Percentiles rank a stretch among this genome's conserved stretches.
phyloP scores from a whole-genome alignment of 2,797 vertebrate genomes.

The Poeciliopsis paucimaculata region DNA sequence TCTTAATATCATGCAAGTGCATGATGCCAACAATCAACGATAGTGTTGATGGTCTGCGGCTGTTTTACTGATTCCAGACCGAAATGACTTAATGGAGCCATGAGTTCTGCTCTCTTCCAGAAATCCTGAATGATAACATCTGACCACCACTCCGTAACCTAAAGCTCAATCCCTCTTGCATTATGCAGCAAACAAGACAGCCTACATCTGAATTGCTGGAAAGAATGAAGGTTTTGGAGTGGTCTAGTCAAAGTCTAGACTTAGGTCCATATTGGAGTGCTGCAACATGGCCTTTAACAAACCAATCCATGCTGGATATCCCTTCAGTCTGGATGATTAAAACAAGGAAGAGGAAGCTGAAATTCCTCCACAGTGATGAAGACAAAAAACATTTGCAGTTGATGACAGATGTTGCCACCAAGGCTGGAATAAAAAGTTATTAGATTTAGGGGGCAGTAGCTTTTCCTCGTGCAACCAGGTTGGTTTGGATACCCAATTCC shows the following conservation, averaged over 20 bases:
- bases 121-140: background rate
- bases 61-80: background rate
- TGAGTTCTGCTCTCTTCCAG: background rate
- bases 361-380: background rate
- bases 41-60: background rate
- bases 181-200: background rate
- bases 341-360: background rate
- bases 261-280: too few relatives aligned
- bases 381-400: background rate
- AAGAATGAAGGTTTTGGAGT: background rate
- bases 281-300: background rate
- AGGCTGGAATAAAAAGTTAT: background rate
- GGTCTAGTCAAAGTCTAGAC: background rate
- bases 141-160: background rate
- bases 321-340: background rate
- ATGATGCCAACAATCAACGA: background rate
- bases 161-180: background rate
- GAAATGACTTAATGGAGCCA: background rate
- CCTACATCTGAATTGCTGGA: background rate
- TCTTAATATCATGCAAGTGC: background rate
- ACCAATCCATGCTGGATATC: too few relatives aligned
- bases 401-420: background rate
- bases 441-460: background rate
- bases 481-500: background rate
- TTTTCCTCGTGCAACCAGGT: background rate